Evolutionary conservation across 37 sponge, comb jelly and placozoan species (phyloP).

Genomic region (Theonella swinhoei): DNA sequence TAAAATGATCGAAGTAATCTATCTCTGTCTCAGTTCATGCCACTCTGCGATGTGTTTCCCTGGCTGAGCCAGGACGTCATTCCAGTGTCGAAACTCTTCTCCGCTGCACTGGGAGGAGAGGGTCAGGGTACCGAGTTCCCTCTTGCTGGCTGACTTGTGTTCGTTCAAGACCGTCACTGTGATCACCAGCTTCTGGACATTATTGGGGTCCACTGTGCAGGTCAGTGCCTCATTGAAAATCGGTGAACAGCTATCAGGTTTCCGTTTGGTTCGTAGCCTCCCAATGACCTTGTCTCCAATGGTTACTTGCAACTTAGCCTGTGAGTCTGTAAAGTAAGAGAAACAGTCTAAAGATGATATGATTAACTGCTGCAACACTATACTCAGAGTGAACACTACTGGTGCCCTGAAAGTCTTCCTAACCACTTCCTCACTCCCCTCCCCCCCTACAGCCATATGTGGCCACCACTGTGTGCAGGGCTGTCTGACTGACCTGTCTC

Average conservation of each 20-base stretch:
- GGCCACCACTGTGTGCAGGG: too few relatives aligned
- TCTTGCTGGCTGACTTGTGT: conserved; percentile 2
- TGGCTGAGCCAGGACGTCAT: conserved; percentile 56
- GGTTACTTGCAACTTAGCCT: conserved; percentile 45
- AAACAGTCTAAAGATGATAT: not conserved
- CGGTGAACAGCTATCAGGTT: conserved; percentile 39
- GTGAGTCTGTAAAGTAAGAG: conserved; percentile 26
- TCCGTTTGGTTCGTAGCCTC: conserved; percentile 45
- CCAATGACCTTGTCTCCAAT: conserved; percentile 34
- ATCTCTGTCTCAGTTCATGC: conserved; percentile 51
- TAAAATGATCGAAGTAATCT: too few relatives aligned
- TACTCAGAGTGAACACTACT: not conserved
- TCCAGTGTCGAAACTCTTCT: conserved; percentile 72
- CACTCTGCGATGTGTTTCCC: conserved; percentile 76
- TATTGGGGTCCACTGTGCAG: conserved; percentile 17
- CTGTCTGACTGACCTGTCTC: conserved; percentile 63
- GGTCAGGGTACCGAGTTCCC: conserved; percentile 51
- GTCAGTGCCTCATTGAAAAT: conserved; percentile 72
- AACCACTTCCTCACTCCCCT: not conserved
- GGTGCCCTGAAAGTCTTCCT: not conserved
- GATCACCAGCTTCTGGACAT: conserved; percentile 17
- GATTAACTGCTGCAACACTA: not conserved
- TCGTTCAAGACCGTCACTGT: conserved; percentile 46
- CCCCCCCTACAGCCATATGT: too few relatives aligned
- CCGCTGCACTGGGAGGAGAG: conserved; percentile 36